Evolutionary conservation across 2,888 invertebrate genomes (phyloP), one percentile per base, ranked within the genome.

Genomic region (Drosophila flavopinicola): DNA sequence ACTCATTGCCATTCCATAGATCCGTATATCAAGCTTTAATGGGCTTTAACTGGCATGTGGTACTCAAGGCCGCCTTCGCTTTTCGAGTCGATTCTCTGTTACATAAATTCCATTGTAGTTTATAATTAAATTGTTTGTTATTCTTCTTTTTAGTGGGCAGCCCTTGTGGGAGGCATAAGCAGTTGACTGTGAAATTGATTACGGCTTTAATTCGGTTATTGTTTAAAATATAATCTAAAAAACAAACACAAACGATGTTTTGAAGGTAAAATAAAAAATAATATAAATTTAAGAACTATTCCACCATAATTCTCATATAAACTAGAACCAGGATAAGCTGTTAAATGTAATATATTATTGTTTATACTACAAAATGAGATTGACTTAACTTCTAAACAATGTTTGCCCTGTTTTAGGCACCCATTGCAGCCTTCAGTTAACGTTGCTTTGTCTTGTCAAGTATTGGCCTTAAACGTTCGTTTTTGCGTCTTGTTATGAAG

Each of bases 21-120:
- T 66, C 59, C 64, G 76, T 58, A 58, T 67, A 61, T 79, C 78
- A 66, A 56, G 77, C 65, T 84, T 84, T 78, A 78, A 84, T 78
- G 66, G 77, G 73, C 60, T 66, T 49, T 63, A 65, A 35, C 69
- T 74, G 70, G 37, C 56, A 56, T 64, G 42, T 56, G 58, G 48
- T 29, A 58, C 48, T 57, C 54, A 72, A 72, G 75, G 70, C 65
- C 70, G 65, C 41, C 45, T 52, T 33, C 41, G 58, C 71, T 64
- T 47, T 49, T 52, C 29, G 51, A 39, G 48, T 49, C 32, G 24
- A 60, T 61, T 60, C 59, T 72, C 52, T 59, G 64, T 75, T 69
- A 75, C 70, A 75, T 17, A 49, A 69, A 75, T 72, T 56, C 75
- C 75, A 72, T 59, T 64, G 75, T 23, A 33, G 44, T 52, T n/a